These are phyloP conservation scores for Neomorphus geoffroyi DNA, from an alignment of 2,797 vertebrate genomes.

Conservation along the genomic window DNA sequence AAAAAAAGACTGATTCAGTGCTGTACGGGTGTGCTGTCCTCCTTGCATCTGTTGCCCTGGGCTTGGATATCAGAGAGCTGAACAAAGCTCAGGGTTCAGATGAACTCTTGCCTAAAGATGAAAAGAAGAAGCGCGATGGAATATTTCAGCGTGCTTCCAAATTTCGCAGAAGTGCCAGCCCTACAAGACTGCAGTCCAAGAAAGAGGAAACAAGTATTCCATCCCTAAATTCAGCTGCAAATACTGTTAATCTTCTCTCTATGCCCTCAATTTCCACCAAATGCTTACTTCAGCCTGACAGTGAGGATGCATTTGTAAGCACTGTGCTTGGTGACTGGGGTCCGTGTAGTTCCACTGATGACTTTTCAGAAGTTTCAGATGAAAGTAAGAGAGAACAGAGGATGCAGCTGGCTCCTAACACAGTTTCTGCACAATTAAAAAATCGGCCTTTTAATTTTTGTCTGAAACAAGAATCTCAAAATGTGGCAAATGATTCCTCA, in stretches of 20 bases:
- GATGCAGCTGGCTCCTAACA: neutral
- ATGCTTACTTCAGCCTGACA: slow-evolving; percentile 81
- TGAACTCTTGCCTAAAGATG: slow-evolving; percentile 80
- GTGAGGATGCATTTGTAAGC: slow-evolving; percentile 48
- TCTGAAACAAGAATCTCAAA: slow-evolving; percentile 1
- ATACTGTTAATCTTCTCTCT: slow-evolving; percentile 81
- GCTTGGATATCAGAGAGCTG: slow-evolving; percentile 86
- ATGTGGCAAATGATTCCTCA: neutral
- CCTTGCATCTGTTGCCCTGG: slow-evolving; percentile 88
- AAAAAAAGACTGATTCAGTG: slow-evolving; percentile 83
- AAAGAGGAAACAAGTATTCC: slow-evolving; percentile 76
- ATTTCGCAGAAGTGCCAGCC: slow-evolving; percentile 85
- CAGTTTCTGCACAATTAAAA: neutral
- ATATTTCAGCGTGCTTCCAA: slow-evolving; percentile 86
- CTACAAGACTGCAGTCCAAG: slow-evolving; percentile 67
- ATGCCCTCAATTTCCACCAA: slow-evolving; percentile 89
- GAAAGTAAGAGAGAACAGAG: neutral
- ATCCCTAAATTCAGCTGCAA: slow-evolving; percentile 19
- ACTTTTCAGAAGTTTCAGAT: too few species aligned
- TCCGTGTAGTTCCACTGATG: neutral
- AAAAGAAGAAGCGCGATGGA: slow-evolving; percentile 87
- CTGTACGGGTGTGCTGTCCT: slow-evolving; percentile 85
- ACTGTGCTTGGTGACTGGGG: neutral
- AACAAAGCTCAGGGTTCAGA: slow-evolving; percentile 70
- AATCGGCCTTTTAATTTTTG: neutral